Base-by-base conservation (phyloP, 2,888 invertebrate species). In the Drosophila kanekoi region DNA sequence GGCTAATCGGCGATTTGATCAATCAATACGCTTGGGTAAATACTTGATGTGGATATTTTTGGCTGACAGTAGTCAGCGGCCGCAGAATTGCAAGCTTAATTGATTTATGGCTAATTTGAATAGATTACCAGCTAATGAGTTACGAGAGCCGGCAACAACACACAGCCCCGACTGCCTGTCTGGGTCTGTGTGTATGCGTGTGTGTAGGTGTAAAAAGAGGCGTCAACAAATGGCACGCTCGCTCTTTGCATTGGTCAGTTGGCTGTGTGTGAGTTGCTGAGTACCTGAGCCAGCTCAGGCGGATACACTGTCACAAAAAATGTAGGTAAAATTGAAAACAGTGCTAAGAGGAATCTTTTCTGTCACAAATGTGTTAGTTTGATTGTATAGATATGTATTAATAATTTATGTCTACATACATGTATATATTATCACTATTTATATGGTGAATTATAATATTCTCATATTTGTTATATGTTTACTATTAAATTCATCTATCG, bases 41-140 rank as follows among this genome's bases (percentile, higher is more conserved):
- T 57, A 53, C 20, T 43, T n/a, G 4, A 51, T 37, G 45, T 41
- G 35, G 1, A 49, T 54, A 61, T 43, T 47, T 58, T 47, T 47
- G 57, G 37, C 60, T 53, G 65, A 65, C 51, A 58, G 72, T 77
- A 72, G 56, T 57, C 62, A 51, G 58, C 59, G 56, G n/a, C 33
- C 9, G 14, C 4, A 32, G 38, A 59, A 51, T 68, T 67, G 47
- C 51, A 14, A 52, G 53, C 51, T 69, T 84, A 77, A 84, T 79
- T 84, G 87, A 87, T 79, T 84, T 79, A 72, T 68, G 70, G 77
- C 77, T 81, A 81, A 84, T 77, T 84, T 81, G 81, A 79, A 79
- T 81, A 83, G 72, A 84, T 84, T 79, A 75, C 57, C 67, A 69
- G 72, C 73, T 83, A 77, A 86, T 79, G 74, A 79, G 72, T 71